Evolutionary conservation across 2,888 invertebrate species (phyloP).

Genomic region (Cenopis cana): DNA sequence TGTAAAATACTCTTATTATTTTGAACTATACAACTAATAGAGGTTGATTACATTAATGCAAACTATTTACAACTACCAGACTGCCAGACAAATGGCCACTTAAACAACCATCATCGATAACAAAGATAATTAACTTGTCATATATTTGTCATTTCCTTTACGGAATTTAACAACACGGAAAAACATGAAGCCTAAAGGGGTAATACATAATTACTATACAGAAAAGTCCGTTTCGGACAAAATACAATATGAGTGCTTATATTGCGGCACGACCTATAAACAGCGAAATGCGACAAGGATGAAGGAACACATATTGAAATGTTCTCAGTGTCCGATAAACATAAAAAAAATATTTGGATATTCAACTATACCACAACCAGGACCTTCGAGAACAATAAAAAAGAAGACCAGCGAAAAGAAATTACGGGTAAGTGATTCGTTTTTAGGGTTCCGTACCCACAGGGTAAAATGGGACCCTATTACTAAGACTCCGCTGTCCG

Average conservation of each 20-base stretch:
- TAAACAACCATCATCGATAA: conserved; percentile 13
- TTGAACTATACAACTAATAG: not conserved
- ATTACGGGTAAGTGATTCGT: not conserved
- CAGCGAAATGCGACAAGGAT: conserved; percentile 3
- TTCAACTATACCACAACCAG: not conserved
- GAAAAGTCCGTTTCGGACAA: conserved; percentile 11
- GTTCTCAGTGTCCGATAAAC: not conserved
- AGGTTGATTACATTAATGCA: conserved; percentile 7
- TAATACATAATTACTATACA: conserved; percentile 5
- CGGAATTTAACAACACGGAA: too few relatives aligned
- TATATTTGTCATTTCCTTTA: conserved; percentile 18
- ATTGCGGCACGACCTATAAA: not conserved
- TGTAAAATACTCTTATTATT: not conserved
- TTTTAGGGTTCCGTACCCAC: too few relatives aligned
- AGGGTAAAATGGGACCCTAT: too few relatives aligned
- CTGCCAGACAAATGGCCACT: conserved; percentile 5
- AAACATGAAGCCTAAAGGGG: conserved; percentile 12
- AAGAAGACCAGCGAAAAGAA: conserved; percentile 5
- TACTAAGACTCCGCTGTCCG: too few relatives aligned
- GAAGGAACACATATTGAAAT: conserved; percentile 3
- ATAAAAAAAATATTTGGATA: conserved; percentile 12
- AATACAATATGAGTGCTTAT: conserved; percentile 1
- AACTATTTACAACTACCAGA: conserved; percentile 13
- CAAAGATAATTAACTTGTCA: conserved; percentile 13
- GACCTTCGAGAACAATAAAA: conserved; percentile 8